Base-by-base conservation (phyloP, 2,888 invertebrate genomes). In the Trissonchulus sp. region DNA sequence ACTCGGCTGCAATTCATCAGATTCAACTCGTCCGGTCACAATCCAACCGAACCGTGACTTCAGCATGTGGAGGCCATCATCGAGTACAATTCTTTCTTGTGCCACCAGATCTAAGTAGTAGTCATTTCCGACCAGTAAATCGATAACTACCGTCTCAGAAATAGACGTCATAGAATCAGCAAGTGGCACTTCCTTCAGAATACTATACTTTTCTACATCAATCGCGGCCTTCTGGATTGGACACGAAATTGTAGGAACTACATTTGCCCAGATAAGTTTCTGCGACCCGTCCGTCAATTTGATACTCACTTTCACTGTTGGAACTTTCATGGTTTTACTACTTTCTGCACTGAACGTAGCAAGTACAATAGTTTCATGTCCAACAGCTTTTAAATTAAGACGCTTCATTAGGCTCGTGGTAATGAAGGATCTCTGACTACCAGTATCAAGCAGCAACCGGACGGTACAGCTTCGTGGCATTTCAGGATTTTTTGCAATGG, bases 191-290 rank as follows among this genome's bases (percentile, higher is more conserved):
- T 65, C 31, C 3, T n/a, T 65, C 15, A 65, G 15, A 30, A 65
- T 65, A 31, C 31, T 30, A n/a, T 65, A 65, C 65, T 30, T 65
- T 60, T 18, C n/a, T 23, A n/a, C 18, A n/a, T 60, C 60, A n/a
- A 60, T 60, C n/a, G 60, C 60, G n/a, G n/a, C n/a, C 60, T 60
- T 60, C 60, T 60, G 60, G 60, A 60, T 60, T 60, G 60, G 60
- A 60, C 60, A 60, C 18, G 60, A 60, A 60, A 60, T 60, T 60
- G 18, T n/a, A n/a, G 18, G 18, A n/a, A 60, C n/a, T 18, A 60
- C 60, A n/a, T 60, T 60, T 18, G 60, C 60, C 18, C 18, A 23
- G 60, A 60, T 60, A n/a, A n/a, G 18, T n/a, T 60, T 60, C 18
- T 18, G 18, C n/a, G 60, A 60, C n/a, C 60, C 60, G n/a, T 60